phyloP scores from a whole-genome alignment of 2,113 vertebrate species.

The Girardinichthys multiradiatus region DNA sequence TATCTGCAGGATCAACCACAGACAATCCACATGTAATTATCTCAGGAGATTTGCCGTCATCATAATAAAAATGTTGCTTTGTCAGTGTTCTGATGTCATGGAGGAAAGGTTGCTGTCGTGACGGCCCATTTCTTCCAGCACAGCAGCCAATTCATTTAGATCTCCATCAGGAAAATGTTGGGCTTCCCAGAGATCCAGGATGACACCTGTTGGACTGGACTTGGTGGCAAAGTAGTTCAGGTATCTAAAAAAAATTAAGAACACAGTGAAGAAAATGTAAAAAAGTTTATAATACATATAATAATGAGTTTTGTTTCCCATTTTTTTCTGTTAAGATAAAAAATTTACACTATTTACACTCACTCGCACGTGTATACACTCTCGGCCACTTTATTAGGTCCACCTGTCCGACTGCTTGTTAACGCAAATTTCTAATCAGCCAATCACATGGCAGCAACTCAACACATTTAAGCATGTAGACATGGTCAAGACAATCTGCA shows the following conservation, averaged over 20 bases:
- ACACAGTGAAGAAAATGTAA: not conserved
- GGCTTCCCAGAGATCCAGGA: slow-evolving; percentile 96
- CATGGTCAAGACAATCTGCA: too few relatives aligned
- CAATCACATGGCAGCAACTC: too few relatives aligned
- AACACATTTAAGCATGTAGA: too few relatives aligned
- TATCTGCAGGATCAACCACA: slow-evolving; percentile 24
- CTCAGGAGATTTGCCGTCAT: slow-evolving; percentile 51
- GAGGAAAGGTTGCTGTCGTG: slow-evolving; percentile 85
- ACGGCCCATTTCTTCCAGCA: slow-evolving; percentile 95
- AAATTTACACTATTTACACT: too few relatives aligned
- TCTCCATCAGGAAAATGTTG: slow-evolving; percentile 96
- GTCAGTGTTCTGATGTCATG: slow-evolving; percentile 88
- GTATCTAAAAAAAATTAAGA: slow-evolving; percentile 81
- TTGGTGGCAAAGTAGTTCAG: slow-evolving; percentile 97
- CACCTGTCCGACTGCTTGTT: too few relatives aligned
- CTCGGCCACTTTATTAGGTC: too few relatives aligned
- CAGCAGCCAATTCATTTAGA: slow-evolving; percentile 90
- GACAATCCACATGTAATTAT: slow-evolving; percentile 41
- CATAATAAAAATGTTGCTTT: slow-evolving; percentile 49
- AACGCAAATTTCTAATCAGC: too few relatives aligned
- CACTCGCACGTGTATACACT: too few relatives aligned
- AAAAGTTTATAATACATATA: not conserved
- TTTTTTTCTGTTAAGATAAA: too few relatives aligned
- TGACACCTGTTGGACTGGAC: slow-evolving; percentile 93
- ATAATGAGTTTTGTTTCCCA: too few relatives aligned